A percentile compares a stretch with the other conserved stretches of the same genome.
phyloP scores from a whole-genome alignment of 2,888 invertebrate genomes.

The Lepetodrilus schrolli region DNA sequence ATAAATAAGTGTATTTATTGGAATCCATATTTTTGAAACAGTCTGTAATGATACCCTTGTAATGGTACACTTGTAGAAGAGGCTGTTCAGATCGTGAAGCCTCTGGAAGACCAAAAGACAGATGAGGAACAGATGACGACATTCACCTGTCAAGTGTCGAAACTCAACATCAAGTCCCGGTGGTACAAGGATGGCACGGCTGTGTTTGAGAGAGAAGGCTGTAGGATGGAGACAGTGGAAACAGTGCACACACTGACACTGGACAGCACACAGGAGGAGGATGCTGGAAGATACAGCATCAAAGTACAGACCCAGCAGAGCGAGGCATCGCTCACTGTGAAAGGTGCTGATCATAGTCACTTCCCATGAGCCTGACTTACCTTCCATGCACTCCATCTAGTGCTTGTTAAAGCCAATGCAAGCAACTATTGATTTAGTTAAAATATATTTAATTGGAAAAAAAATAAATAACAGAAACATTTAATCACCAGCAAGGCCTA shows the following conservation, averaged over 20 bases:
- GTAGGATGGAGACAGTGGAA: slow-evolving; percentile 87
- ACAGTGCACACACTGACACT: slow-evolving; percentile 58
- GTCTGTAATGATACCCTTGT: too few species aligned
- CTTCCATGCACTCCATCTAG: too few species aligned
- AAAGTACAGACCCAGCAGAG: slow-evolving; percentile 56
- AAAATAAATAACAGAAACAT: too few species aligned
- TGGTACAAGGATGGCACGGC: slow-evolving; percentile 88
- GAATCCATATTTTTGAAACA: too few species aligned
- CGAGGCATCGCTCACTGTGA: slow-evolving; percentile 58
- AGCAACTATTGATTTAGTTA: too few species aligned
- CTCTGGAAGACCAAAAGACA: slow-evolving; percentile 49
- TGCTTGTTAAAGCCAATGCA: too few species aligned
- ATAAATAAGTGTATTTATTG: too few species aligned
- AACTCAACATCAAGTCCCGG: slow-evolving; percentile 92
- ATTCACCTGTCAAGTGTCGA: slow-evolving; percentile 80
- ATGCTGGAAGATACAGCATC: slow-evolving; percentile 64
- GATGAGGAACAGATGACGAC: slow-evolving; percentile 77
- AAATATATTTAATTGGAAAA: too few species aligned
- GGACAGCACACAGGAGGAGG: slow-evolving; percentile 55
- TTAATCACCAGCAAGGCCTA: too few species aligned
- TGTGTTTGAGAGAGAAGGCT: slow-evolving; percentile 84
- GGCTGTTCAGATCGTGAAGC: slow-evolving; percentile 55
- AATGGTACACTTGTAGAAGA: slow-evolving; percentile 53
- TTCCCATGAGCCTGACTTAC: too few species aligned
- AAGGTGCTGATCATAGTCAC: slow-evolving; percentile 52